Base-by-base conservation (phyloP, 2,113 vertebrate species). In the Pseudolaguvia tuberculata region DNA sequence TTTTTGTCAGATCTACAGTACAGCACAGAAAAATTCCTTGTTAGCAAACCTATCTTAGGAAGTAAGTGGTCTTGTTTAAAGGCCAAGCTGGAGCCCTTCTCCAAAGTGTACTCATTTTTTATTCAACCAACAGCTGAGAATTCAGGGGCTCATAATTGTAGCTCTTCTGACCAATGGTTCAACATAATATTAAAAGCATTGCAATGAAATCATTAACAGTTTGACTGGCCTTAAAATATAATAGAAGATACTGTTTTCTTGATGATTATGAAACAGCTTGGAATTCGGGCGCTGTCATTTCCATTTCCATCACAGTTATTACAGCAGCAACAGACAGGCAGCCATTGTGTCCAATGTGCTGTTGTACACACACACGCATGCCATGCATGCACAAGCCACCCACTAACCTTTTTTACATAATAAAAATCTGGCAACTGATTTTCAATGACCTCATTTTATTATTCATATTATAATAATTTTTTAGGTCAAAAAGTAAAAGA, bases 341-440 rank as follows among this genome's bases (percentile, higher is more conserved):
- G 4, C 25, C 25, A 73, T 75, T 80, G 39, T 51, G 31, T 48
- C 18, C 6, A 14, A 14, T 76, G 73, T 71, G 56, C 63, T 66
- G 65, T 75, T 67, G 59, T 71, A 53, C 70, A 15, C 77, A 23
- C 29, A 72, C 59, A 68, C 62, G 51, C 55, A 21, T 35, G 71
- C 35, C 57, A 57, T 51, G 47, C 50, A 9, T 79, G 12, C 72
- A 29, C 20, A 62, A 69, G 57, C 9, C 53, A 63, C 57, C 70
- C 70, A 70, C 56, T 55, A 29, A 29, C 20, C 1, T 67, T 27
- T 48, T 53, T 29, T 63, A 27, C 35, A 47, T 35, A 10, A 35
- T 47, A 1, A 56, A 27, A 56, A 53, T 63, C 3, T 23, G 25
- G 31, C 5, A 45, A 70, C 39, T 27, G 11, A 58, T 61, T 50